Evolutionary conservation across 2,888 invertebrate genomes (phyloP).

Genomic region (Archips xylosteana): DNA sequence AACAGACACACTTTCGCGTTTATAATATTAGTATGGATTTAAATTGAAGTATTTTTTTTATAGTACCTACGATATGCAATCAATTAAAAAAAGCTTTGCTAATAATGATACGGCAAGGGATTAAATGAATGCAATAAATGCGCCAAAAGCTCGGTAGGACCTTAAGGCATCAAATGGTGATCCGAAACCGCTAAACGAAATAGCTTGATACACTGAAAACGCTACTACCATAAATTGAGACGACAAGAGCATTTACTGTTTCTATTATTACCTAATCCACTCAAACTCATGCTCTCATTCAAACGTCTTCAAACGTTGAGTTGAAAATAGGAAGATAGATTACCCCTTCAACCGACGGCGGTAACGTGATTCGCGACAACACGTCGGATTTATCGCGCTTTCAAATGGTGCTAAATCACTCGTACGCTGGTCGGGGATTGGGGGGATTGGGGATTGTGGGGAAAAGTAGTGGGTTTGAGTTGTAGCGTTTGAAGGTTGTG

Average conservation of each 20-base stretch:
- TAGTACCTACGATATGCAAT: no score
- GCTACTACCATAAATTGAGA: not conserved
- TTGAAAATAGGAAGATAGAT: constrained; percentile 23
- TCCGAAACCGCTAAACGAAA: no score
- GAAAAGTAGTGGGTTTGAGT: not conserved
- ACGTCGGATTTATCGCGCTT: not conserved
- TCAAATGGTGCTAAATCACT: constrained; percentile 1
- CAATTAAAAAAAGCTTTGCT: no score
- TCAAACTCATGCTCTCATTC: not conserved
- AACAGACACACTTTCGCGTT: no score
- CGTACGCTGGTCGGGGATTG: not conserved
- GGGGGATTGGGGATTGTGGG: not conserved
- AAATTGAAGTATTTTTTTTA: no score
- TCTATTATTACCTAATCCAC: not conserved
- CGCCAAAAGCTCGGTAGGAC: no score
- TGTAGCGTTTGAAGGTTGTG: not conserved
- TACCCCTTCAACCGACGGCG: not conserved
- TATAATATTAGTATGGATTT: no score
- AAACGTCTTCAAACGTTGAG: constrained; percentile 2
- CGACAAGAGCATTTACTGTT: not conserved
- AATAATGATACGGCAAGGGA: no score
- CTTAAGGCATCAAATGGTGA: no score
- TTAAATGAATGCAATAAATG: no score
- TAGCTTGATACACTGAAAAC: no score
- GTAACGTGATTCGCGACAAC: constrained; percentile 19